Percentiles rank a stretch among this genome's conserved stretches.
phyloP scores from a whole-genome alignment of 2,888 invertebrate species.

The Drosophila lacicola region DNA sequence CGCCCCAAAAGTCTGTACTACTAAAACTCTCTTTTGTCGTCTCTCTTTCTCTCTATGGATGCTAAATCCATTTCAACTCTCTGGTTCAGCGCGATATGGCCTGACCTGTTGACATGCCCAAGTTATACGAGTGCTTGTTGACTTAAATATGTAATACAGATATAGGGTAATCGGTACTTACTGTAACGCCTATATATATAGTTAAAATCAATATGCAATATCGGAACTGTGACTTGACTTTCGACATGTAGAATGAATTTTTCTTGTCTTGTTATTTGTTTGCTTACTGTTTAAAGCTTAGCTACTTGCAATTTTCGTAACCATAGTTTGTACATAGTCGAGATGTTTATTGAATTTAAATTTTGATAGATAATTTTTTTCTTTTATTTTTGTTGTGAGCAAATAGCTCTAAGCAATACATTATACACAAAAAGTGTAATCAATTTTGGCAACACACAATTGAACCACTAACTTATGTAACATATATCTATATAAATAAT shows the following conservation, averaged over 20 bases:
- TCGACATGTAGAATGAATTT: slow-evolving; percentile 52
- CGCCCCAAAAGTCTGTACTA: slow-evolving; percentile 82
- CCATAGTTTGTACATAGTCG: slow-evolving; percentile 62
- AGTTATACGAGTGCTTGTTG: slow-evolving; percentile 16
- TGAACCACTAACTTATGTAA: slow-evolving; percentile 47
- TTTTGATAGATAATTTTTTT: slow-evolving; percentile 39
- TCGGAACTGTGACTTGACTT: slow-evolving; percentile 65
- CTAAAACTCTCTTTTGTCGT: slow-evolving; percentile 48
- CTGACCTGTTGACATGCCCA: slow-evolving; percentile 22
- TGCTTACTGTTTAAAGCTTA: slow-evolving; percentile 56
- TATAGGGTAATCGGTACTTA: slow-evolving; percentile 11
- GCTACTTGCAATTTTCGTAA: slow-evolving; percentile 48
- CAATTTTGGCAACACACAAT: slow-evolving; percentile 40
- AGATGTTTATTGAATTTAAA: slow-evolving; percentile 67
- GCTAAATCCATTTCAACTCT: slow-evolving; percentile 22
- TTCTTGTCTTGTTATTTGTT: slow-evolving; percentile 69
- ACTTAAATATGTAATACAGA: slow-evolving; percentile 19
- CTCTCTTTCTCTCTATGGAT: slow-evolving; percentile 23
- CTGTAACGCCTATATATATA: slow-evolving; percentile 21
- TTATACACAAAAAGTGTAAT: slow-evolving; percentile 42
- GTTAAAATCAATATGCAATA: slow-evolving; percentile 63
- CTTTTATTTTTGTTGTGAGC: slow-evolving; percentile 16
- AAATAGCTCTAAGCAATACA: slow-evolving; percentile 24
- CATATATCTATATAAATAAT: slow-evolving; percentile 43
- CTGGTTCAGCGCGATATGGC: neutral